These are phyloP conservation scores for Macrophya alboannulata DNA, from an alignment of 2,888 invertebrate genomes.

Conservation along the genomic window DNA sequence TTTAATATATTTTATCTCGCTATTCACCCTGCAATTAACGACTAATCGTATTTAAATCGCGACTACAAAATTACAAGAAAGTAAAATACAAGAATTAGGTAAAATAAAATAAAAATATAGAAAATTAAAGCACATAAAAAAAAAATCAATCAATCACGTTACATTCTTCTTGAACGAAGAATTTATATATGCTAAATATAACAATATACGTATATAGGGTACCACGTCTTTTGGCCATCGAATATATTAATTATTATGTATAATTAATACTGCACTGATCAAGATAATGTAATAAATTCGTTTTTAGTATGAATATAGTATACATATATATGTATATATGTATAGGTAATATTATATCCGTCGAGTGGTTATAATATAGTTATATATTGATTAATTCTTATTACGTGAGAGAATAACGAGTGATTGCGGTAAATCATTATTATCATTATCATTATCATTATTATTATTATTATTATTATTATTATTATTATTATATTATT, in stretches of 20 bases:
- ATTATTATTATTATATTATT: no score
- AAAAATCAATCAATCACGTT: not conserved
- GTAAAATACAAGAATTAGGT: not conserved
- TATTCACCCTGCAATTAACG: slow-evolving; percentile 43
- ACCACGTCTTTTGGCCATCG: not conserved
- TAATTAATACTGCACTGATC: not conserved
- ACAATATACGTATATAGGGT: not conserved
- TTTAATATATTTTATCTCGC: slow-evolving; percentile 22
- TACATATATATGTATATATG: no score
- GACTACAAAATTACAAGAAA: not conserved
- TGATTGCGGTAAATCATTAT: not conserved
- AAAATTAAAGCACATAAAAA: no score
- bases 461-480: no score
- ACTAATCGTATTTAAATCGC: slow-evolving; percentile 34
- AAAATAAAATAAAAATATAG: no score
- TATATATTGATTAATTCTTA: not conserved
- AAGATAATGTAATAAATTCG: slow-evolving; percentile 12
- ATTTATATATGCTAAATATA: not conserved
- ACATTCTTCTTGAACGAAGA: slow-evolving; percentile 27
- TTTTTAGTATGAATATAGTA: not conserved
- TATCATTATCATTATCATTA: no score
- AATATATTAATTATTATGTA: not conserved
- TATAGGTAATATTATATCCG: not conserved
- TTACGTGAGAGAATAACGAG: slow-evolving; percentile 34
- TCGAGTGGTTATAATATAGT: not conserved